Percentiles rank a stretch among this genome's conserved stretches.
These are phyloP conservation scores for Rattus norvegicus DNA, from an alignment of 2,113 vertebrate species.

Conservation along the genomic window DNA sequence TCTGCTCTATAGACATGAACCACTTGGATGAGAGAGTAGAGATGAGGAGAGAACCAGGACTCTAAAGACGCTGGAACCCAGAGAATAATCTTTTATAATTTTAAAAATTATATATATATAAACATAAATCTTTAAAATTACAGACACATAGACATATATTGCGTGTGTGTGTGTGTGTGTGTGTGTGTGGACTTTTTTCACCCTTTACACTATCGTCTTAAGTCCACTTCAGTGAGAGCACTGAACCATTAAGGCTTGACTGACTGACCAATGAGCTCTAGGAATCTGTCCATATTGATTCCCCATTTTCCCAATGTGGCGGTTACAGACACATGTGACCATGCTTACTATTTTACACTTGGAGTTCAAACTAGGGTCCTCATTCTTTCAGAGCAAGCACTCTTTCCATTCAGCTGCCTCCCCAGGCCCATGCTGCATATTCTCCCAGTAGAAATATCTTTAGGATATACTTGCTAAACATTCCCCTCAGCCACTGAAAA, in stretches of 20 bases:
- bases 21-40: background rate
- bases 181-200: background rate
- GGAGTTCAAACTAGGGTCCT: background rate
- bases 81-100: background rate
- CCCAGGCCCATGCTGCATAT: background rate
- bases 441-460: background rate
- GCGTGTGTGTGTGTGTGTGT: background rate
- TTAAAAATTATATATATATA: background rate
- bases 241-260: background rate
- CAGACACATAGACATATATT: background rate
- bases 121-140: background rate
- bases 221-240: background rate
- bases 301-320: background rate
- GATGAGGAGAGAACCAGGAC: too few relatives aligned
- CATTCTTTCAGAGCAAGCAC: background rate
- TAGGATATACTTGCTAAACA: background rate
- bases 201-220: background rate
- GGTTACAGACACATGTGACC: background rate
- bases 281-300: background rate
- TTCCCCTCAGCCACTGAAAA: background rate
- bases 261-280: background rate
- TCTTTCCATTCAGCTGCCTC: background rate
- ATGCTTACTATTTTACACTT: background rate
- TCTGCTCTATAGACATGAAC: background rate
- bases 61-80: background rate